phyloP scores from a whole-genome alignment of 23 tunicate genomes.

The Clavelina lepadiformis region DNA sequence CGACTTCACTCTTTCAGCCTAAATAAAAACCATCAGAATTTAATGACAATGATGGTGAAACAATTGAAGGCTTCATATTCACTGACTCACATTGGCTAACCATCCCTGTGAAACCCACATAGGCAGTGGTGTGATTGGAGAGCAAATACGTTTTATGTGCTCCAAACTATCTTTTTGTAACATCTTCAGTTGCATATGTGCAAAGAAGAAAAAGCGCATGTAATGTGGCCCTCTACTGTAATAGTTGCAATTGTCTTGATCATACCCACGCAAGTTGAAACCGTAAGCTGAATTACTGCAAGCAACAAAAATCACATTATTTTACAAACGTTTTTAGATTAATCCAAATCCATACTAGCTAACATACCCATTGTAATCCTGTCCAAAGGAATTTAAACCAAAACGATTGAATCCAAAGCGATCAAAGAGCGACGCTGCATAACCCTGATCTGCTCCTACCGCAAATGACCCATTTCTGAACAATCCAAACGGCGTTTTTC shows the following conservation, averaged over 20 bases:
- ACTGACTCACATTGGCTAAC: conserved; percentile 53
- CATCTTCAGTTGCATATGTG: conserved; percentile 31
- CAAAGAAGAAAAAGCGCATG: conserved; percentile 59
- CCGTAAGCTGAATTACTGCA: conserved; percentile 62
- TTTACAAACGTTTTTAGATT: background rate
- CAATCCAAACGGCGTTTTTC: conserved; percentile 68
- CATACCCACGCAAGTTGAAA: conserved; percentile 45
- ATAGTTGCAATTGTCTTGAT: conserved; percentile 66
- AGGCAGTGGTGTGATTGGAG: conserved; percentile 51
- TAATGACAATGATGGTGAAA: background rate
- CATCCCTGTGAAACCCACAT: conserved; percentile 47
- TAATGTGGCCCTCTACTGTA: conserved; percentile 53
- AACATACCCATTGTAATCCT: conserved; percentile 64
- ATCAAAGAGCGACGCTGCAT: conserved; percentile 63
- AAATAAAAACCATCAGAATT: background rate
- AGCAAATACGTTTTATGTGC: conserved; percentile 55
- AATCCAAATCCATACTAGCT: background rate
- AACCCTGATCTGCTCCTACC: conserved; percentile 39
- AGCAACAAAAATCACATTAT: background rate
- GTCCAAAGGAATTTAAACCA: conserved; percentile 53
- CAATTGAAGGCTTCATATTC: background rate
- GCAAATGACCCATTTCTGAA: conserved; percentile 51
- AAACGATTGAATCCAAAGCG: conserved; percentile 59
- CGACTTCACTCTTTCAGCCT: too few species aligned
- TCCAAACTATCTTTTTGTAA: conserved; percentile 20